These are phyloP conservation scores for Hermaeophaga mercurialis DNA, from an alignment of 2,888 invertebrate species.

Conservation along the genomic window DNA sequence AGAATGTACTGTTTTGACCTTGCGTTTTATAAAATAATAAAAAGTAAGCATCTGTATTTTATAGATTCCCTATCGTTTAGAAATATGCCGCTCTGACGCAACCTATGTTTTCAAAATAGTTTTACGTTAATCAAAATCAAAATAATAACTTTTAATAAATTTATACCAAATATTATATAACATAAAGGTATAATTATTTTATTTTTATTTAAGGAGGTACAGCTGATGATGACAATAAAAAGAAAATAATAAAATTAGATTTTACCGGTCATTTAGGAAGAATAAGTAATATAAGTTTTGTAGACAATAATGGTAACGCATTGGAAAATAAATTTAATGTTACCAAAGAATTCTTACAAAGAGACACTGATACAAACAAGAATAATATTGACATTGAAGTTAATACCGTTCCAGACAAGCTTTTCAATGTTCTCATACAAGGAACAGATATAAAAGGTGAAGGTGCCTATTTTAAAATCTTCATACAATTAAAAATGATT, in stretches of 20 bases:
- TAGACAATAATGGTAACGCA: conserved; percentile 38
- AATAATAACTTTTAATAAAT: too few species aligned
- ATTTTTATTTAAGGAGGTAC: not conserved
- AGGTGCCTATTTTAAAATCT: too few species aligned
- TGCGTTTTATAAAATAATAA: not conserved
- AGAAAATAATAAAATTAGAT: conserved; percentile 40
- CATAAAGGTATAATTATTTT: too few species aligned
- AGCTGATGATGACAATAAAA: conserved; percentile 12
- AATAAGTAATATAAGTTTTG: conserved; percentile 40
- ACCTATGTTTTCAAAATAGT: not conserved
- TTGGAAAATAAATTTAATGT: conserved; percentile 35
- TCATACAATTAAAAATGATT: too few species aligned
- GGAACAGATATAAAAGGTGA: conserved; percentile 49
- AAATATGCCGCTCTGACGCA: not conserved
- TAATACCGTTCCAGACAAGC: conserved; percentile 37
- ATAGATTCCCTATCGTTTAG: not conserved
- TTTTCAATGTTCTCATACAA: conserved; percentile 45
- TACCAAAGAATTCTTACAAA: not conserved
- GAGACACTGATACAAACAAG: conserved; percentile 16
- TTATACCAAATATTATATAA: too few species aligned
- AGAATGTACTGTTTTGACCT: conserved; percentile 1
- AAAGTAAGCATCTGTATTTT: conserved; percentile 5
- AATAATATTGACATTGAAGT: conserved; percentile 43
- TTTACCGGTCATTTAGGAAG: conserved; percentile 38
- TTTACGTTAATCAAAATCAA: too few species aligned